A percentile compares a stretch with the other conserved stretches of the same genome.
Evolutionary conservation across 2,888 invertebrate species (phyloP).

Genomic region (Drosophila nr. medialis): DNA sequence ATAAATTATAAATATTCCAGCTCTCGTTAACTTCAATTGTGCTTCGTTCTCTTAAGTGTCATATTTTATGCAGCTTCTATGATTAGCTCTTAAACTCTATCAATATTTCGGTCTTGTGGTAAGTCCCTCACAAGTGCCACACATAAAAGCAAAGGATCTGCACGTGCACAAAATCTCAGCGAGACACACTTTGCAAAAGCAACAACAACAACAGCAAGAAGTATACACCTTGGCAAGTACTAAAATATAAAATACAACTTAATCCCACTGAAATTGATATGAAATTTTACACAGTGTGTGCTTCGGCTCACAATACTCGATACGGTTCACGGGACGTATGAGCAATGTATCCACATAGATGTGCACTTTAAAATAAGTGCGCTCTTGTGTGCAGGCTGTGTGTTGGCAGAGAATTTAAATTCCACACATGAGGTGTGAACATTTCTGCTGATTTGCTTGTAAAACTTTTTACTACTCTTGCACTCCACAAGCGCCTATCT

Average conservation of each 20-base stretch:
- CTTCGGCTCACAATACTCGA: slow-evolving; percentile 22
- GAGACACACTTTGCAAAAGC: slow-evolving; percentile 22
- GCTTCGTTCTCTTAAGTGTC: background rate
- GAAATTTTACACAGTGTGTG: slow-evolving; percentile 60
- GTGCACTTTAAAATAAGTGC: slow-evolving; percentile 10
- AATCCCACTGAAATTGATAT: slow-evolving; percentile 78
- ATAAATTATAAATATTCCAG: background rate
- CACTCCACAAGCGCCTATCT: background rate
- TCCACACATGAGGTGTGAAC: slow-evolving; percentile 74
- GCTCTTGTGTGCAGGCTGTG: background rate
- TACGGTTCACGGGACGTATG: slow-evolving; percentile 41
- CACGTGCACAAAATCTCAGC: slow-evolving; percentile 74
- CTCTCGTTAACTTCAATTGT: slow-evolving; percentile 18
- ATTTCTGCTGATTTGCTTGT: slow-evolving; percentile 45
- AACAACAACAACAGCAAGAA: slow-evolving; percentile 21
- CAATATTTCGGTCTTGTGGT: slow-evolving; percentile 56
- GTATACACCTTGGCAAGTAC: slow-evolving; percentile 70
- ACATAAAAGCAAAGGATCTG: slow-evolving; percentile 65
- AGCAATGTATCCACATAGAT: slow-evolving; percentile 30
- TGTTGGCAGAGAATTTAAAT: slow-evolving; percentile 64
- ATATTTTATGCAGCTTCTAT: background rate
- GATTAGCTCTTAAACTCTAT: slow-evolving; percentile 45
- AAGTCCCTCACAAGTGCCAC: slow-evolving; percentile 33
- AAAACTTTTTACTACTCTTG: slow-evolving; percentile 50
- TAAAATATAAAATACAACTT: slow-evolving; percentile 80